Conservation (phyloP, 2,888 invertebrate genomes). For the Pachymerium ferrugineum region DNA sequence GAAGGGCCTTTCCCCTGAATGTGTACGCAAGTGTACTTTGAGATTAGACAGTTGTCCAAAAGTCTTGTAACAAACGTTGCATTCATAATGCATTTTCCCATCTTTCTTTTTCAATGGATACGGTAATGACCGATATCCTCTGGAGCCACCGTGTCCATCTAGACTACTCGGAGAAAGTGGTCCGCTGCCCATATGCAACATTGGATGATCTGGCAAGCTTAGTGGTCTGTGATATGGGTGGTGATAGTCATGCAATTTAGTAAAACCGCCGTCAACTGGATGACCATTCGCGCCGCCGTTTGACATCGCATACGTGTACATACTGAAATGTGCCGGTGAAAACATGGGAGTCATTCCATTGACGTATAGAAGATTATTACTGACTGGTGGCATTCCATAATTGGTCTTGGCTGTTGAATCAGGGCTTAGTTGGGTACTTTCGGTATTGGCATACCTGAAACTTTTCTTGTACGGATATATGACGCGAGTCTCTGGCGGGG, state of each 20-base stretch:
- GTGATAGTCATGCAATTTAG: conserved; percentile 16
- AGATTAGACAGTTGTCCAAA: conserved; percentile 98
- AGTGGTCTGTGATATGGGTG: conserved; percentile 31
- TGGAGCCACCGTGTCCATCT: conserved; percentile 51
- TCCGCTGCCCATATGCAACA: conserved; percentile 10
- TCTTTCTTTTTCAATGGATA: conserved; percentile 97
- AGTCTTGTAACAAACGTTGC: conserved; percentile 95
- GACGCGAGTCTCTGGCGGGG: conserved; percentile 52
- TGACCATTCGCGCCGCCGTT: conserved; percentile 31
- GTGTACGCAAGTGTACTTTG: conserved; percentile 94
- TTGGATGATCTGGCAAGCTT: neutral
- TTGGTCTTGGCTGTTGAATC: conserved; percentile 59
- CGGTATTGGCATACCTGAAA: conserved; percentile 67
- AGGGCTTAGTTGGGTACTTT: conserved; percentile 60
- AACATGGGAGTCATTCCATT: conserved; percentile 41
- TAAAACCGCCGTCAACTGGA: neutral
- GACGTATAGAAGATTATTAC: conserved; percentile 37
- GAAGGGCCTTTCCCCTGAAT: conserved; percentile 97
- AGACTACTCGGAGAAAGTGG: conserved; percentile 35
- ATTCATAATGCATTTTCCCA: conserved; percentile 99
- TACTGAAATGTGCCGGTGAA: conserved; percentile 41
- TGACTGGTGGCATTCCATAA: conserved; percentile 14
- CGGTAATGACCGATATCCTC: conserved; percentile 88
- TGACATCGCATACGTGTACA: conserved; percentile 40
- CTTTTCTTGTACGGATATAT: conserved; percentile 85